Percentiles rank a stretch among this genome's conserved stretches.
phyloP scores from a whole-genome alignment of 2,888 invertebrate species.

The Amiota minor region DNA sequence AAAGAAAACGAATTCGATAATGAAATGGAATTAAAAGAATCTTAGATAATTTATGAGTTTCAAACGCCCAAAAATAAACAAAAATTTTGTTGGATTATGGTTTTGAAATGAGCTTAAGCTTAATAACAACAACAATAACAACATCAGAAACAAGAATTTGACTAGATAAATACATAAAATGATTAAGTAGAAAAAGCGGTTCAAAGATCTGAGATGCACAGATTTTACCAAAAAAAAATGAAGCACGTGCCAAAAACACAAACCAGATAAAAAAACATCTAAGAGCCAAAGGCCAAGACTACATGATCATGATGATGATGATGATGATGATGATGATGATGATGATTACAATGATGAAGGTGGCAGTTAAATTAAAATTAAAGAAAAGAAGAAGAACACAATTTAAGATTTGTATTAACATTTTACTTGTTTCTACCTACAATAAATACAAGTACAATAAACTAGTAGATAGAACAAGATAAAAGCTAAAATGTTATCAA shows the following conservation, averaged over 20 bases:
- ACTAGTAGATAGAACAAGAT: no score
- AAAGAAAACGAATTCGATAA: slow-evolving; percentile 6
- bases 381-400: no score
- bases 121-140: slow-evolving; percentile 18
- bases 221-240: background rate
- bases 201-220: no score
- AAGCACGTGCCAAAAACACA: slow-evolving; percentile 10
- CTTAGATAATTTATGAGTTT: slow-evolving; percentile 11
- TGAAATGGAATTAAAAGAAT: background rate
- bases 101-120: slow-evolving; percentile 10
- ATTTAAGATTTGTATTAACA: no score
- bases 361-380: no score
- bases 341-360: no score
- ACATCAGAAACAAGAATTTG: background rate
- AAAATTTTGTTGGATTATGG: background rate
- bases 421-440: no score
- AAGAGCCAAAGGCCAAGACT: background rate
- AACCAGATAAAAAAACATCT: background rate
- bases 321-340: no score
- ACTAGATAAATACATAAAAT: no score
- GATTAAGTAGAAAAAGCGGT: background rate
- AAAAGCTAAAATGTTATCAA: no score
- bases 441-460: no score
- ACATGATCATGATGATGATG: no score
- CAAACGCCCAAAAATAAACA: background rate